phyloP scores from a whole-genome alignment of 1,140 invertebrate species.

The Lutraria rhynchaena region DNA sequence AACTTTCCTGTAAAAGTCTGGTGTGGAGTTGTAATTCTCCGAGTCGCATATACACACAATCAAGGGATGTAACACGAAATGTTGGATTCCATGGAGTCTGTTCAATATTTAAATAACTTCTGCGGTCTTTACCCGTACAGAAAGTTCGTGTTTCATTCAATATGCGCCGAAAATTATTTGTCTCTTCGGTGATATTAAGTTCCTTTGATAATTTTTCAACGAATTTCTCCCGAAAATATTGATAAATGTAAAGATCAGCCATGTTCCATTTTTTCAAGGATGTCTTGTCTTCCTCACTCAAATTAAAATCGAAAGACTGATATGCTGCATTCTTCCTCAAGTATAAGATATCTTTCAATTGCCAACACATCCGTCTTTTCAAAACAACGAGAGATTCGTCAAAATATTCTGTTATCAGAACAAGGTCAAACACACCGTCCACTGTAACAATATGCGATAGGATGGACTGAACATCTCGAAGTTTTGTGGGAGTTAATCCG shows the following conservation, averaged over 20 bases:
- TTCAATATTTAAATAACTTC: constrained; percentile 24
- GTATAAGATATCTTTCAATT: constrained; percentile 81
- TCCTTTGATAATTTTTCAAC: constrained; percentile 39
- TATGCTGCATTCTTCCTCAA: constrained; percentile 45
- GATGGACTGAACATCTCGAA: constrained; percentile 40
- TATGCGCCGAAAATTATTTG: constrained; percentile 54
- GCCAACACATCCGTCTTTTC: constrained; percentile 83
- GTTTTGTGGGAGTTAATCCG: constrained; percentile 34
- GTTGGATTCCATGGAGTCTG: constrained; percentile 55
- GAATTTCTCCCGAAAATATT: constrained; percentile 61
- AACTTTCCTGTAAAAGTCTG: constrained; percentile 33
- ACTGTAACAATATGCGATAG: constrained; percentile 60
- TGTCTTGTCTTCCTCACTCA: constrained; percentile 34
- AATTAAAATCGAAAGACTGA: neutral
- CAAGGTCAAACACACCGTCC: constrained; percentile 82
- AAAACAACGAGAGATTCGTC: constrained; percentile 84
- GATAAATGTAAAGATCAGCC: constrained; percentile 65
- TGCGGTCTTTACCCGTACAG: constrained; percentile 31
- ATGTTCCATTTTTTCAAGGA: constrained; percentile 43
- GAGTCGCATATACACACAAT: constrained; percentile 61
- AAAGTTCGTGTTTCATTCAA: constrained; percentile 44
- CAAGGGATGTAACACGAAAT: constrained; percentile 56
- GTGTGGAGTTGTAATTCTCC: constrained; percentile 55
- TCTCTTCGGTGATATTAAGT: constrained; percentile 58
- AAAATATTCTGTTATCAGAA: constrained; percentile 84